phyloP scores from a whole-genome alignment of 2,797 vertebrate species.

The Clarias fuscus region DNA sequence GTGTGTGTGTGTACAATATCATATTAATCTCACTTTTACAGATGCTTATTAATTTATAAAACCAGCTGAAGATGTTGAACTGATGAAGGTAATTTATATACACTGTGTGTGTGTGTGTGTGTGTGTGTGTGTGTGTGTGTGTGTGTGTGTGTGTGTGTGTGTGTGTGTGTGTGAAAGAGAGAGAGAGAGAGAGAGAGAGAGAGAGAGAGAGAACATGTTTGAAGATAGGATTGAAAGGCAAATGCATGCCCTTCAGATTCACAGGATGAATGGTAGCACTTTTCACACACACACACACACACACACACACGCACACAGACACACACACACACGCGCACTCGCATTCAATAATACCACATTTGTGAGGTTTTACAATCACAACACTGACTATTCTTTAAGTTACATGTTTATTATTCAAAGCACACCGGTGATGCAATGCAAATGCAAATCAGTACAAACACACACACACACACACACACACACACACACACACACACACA shows the following conservation, averaged over 20 bases:
- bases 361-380: background rate
- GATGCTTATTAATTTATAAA: no score
- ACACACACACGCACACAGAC: slow-evolving; percentile 14
- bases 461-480: slow-evolving; percentile 37
- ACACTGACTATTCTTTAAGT: background rate
- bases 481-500: slow-evolving; percentile 18
- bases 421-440: slow-evolving; percentile 27
- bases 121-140: background rate
- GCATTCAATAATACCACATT: background rate
- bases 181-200: background rate
- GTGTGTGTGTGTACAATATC: background rate
- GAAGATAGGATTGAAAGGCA: background rate
- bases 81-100: background rate
- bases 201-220: no score
- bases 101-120: background rate
- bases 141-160: background rate
- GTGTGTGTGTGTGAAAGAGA: background rate
- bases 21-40: background rate
- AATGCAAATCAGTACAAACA: slow-evolving; percentile 3
- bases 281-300: slow-evolving; percentile 9
- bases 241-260: background rate
- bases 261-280: background rate
- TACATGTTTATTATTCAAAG: slow-evolving; percentile 4
- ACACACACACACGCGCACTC: slow-evolving; percentile 8
- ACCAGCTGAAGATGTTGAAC: background rate